Evolutionary conservation across 2,113 vertebrate genomes (phyloP).

Genomic region (Gasterosteus nipponicus): DNA sequence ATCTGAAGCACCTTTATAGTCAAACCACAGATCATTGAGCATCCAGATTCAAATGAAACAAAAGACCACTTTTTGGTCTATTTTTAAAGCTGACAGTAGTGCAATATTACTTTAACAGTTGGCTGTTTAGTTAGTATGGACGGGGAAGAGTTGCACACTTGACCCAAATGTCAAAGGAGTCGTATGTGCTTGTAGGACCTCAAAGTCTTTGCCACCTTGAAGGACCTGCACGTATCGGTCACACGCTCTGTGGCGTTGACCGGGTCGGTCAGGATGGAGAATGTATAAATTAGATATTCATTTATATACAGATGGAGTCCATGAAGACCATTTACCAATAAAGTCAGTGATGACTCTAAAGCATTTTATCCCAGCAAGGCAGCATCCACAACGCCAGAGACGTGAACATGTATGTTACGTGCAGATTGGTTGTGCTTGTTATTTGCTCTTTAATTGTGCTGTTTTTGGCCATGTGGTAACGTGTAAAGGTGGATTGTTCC

Average conservation of each 20-base stretch:
- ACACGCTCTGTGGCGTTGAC: neutral
- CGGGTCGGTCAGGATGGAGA: neutral
- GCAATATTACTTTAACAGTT: too few relatives aligned
- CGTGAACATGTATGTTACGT: neutral
- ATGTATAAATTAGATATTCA: neutral
- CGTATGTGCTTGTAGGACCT: neutral
- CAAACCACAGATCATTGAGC: neutral
- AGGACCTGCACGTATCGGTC: too few relatives aligned
- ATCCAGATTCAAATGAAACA: neutral
- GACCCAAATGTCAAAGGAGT: neutral
- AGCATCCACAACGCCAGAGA: neutral
- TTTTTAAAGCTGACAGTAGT: too few relatives aligned
- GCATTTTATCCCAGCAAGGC: neutral
- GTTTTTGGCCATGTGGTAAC: too few relatives aligned
- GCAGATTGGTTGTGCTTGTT: neutral
- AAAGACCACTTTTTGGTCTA: too few relatives aligned
- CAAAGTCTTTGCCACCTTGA: neutral
- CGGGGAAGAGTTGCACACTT: neutral
- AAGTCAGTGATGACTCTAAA: neutral
- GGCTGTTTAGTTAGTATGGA: too few relatives aligned
- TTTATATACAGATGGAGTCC: neutral
- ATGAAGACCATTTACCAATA: neutral
- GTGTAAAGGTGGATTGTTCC: neutral
- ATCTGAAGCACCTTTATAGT: neutral
- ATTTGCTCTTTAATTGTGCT: neutral